Base-by-base conservation (phyloP, 2,797 vertebrate species). In the Adelosebastes latens region DNA sequence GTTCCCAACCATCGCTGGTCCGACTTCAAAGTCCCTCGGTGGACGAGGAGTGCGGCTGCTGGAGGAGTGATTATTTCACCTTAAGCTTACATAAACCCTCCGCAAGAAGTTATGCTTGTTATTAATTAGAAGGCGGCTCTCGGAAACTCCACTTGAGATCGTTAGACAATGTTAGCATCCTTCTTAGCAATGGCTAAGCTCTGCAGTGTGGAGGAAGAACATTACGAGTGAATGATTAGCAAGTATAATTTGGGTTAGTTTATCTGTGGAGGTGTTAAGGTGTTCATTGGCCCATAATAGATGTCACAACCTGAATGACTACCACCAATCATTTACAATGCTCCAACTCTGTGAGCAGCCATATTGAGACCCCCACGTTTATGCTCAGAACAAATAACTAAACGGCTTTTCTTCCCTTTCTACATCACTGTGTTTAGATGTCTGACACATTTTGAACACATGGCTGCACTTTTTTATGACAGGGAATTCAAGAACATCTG, bases 261-360 rank as follows among this genome's bases (percentile, higher is more conserved):
- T 84, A 87, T 92, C 81, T 52, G 87, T 74, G 34, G 74, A 89
- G 82, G 80, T 87, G 90, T 87, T 83, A 84, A 81, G 87, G 88
- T 92, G 91, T 90, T 90, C 89, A 90, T 88, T 90, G 90, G 87
- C 77, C 85, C 86, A 81, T 94, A 92, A 94, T 91, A 87, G 87
- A 90, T 93, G 92, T 93, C 91, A 92, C 87, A 89, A 81, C 78
- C 84, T 89, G 85, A 89, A 92, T 94, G 91, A 93, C 84, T 72
- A 80, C 79, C 3, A 89, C 86, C 89, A 92, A 91, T 94, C 89
- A 93, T 93, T 93, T 86, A 93, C 92, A 69, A 27, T 24, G 64
- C 77, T 84, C 67, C 71, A 16, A 8, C 65, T 49, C 68, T 63
- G 16, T 6, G 6, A 79, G 80, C 64, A 64, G 77, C 13, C 69